phyloP scores from a whole-genome alignment of 2,797 vertebrate species.

The Fistularia commersonii region DNA sequence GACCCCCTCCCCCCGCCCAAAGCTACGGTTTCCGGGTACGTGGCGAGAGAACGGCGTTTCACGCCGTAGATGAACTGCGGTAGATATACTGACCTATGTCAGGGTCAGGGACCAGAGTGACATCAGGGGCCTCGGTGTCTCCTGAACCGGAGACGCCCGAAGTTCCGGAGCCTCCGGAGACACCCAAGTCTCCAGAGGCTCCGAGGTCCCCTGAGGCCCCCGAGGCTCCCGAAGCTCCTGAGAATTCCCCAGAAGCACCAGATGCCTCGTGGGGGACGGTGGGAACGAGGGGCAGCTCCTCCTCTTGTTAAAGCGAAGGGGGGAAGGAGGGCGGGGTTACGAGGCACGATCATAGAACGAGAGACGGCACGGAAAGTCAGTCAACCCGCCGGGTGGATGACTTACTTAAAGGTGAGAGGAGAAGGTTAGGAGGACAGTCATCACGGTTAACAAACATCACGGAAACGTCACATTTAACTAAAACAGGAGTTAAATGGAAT shows the following conservation, averaged over 20 bases:
- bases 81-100: constrained; percentile 74
- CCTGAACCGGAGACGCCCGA: constrained; percentile 47
- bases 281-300: constrained; percentile 58
- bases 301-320: constrained; percentile 77
- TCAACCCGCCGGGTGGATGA: constrained; percentile 36
- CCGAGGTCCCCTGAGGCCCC: constrained; percentile 53
- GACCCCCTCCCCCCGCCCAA: too few species aligned
- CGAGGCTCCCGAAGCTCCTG: constrained; percentile 58
- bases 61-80: constrained; percentile 3
- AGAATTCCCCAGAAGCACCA: constrained; percentile 64
- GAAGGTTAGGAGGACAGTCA: constrained; percentile 33
- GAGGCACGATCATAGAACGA: constrained; percentile 52
- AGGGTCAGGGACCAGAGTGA: constrained; percentile 54
- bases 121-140: constrained; percentile 44
- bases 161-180: constrained; percentile 47
- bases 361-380: constrained; percentile 47
- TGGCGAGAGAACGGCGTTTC: too few species aligned
- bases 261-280: constrained; percentile 61
- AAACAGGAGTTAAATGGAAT: constrained; percentile 61
- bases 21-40: too few species aligned
- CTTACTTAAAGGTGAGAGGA: constrained; percentile 37
- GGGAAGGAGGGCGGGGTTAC: constrained; percentile 50
- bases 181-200: constrained; percentile 39
- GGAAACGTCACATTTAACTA: constrained; percentile 58
- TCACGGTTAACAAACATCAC: constrained; percentile 25